phyloP scores from a whole-genome alignment of 1,140 invertebrate genomes.

The Caenorhabditis tropicalis region DNA sequence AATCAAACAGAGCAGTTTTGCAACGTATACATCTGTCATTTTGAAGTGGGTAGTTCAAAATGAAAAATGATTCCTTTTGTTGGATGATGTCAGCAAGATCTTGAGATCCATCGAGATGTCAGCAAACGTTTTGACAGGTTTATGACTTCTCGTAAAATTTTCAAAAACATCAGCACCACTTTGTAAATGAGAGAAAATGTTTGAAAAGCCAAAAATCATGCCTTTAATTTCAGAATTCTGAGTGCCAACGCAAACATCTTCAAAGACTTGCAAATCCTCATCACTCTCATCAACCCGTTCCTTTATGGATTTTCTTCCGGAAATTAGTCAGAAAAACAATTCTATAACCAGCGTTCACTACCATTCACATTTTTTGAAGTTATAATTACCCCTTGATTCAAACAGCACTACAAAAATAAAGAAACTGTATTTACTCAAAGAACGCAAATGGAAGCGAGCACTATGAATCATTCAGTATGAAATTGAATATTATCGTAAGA shows the following conservation, averaged over 20 bases:
- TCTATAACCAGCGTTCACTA: too few species aligned
- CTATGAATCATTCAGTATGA: too few species aligned
- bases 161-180: background rate
- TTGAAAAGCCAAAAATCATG: background rate
- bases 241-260: constrained; percentile 66
- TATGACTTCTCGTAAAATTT: background rate
- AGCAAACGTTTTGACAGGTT: background rate
- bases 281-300: constrained; percentile 70
- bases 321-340: constrained; percentile 1
- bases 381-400: too few species aligned
- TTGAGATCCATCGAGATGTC: background rate
- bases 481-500: too few species aligned
- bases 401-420: too few species aligned
- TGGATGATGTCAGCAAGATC: background rate
- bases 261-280: constrained; percentile 70
- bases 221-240: constrained; percentile 46
- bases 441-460: too few species aligned
- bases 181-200: background rate
- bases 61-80: background rate
- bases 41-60: background rate
- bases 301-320: constrained; percentile 59
- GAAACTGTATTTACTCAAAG: too few species aligned
- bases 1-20: background rate
- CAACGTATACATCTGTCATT: background rate
- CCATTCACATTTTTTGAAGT: too few species aligned